Evolutionary conservation across 2,113 vertebrate genomes (phyloP), one percentile per base, ranked within the genome.

Genomic region (Natator depressus): DNA sequence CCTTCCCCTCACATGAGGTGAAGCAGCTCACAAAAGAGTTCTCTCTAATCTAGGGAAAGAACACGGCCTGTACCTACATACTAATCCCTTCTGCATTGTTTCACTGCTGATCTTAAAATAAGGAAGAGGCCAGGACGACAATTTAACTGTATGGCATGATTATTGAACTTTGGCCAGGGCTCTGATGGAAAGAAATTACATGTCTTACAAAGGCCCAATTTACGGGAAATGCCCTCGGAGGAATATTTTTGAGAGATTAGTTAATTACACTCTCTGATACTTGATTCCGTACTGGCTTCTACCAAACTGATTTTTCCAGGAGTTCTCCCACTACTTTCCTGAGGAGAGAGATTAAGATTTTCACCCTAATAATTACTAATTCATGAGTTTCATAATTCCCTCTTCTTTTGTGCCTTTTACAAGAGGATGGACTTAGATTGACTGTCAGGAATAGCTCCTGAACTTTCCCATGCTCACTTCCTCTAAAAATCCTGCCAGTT

Each of bases 351-450:
- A 31, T 4, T 24, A 85, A 42, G 24, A 10, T 49, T 83, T 93
- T 62, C 46, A 6, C 49, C 22, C 75, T 11, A 31, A 4, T 29
- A 62, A 1, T 79, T 54, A 12, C 7, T 54, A 54, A 16, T 42
- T n/a, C 2, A 4, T 1, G 0, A 1, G n/a, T 42, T 59, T 59
- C 57, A 59, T 59, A 13, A 29, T 59, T n/a, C 35, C 31, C 4
- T 31, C 14, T 65, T 14, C 31, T 35, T 19, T 38, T 38, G 65
- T 72, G 62, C 35, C 19, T 72, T 72, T 72, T 38, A 72, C 38
- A 72, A 38, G n/a, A 72, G 35, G 65, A 72, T 20, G 19, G 35
- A 72, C 19, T 29, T 29, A 54, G 20, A 10, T 10, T 5, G 10
- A 57, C 31, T 35, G 2, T 65, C 31, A 62, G 27, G 29, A 62